phyloP scores from a whole-genome alignment of 2,113 vertebrate genomes.

The Pseudolaguvia tuberculata region DNA sequence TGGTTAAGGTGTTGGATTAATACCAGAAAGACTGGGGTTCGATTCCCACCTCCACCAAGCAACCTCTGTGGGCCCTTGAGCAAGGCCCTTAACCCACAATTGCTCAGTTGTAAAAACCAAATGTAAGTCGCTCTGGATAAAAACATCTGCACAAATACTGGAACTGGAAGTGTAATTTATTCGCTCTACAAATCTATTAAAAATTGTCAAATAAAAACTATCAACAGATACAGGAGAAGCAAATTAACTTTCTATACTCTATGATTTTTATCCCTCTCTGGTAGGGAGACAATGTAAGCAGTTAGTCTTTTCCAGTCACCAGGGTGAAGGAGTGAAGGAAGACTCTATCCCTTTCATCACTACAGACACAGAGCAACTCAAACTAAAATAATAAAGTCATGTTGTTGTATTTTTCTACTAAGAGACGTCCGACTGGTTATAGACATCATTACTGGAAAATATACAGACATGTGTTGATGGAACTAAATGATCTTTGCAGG shows the following conservation, averaged over 20 bases:
- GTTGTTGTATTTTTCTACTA: conserved; percentile 48
- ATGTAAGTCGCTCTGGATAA: too few species aligned
- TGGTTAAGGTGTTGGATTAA: too few species aligned
- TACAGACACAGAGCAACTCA: conserved; percentile 43
- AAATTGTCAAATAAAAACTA: neutral
- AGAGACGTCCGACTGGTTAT: conserved; percentile 56
- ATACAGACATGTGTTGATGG: conserved; percentile 56
- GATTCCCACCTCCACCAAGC: too few species aligned
- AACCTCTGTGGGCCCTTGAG: too few species aligned
- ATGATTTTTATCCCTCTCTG: neutral
- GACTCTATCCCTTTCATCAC: conserved; percentile 39
- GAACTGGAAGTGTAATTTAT: too few species aligned
- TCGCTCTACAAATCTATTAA: neutral
- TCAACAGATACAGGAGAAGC: neutral
- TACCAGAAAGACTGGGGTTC: too few species aligned
- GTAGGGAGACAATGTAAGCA: neutral
- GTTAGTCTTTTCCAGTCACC: neutral
- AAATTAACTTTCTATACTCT: neutral
- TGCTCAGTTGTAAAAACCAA: too few species aligned
- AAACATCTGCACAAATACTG: too few species aligned
- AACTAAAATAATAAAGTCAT: conserved; percentile 28
- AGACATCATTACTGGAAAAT: conserved; percentile 56
- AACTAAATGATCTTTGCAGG: too few species aligned
- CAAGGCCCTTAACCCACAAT: too few species aligned
- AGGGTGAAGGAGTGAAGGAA: conserved; percentile 10